Evolutionary conservation across 2,888 invertebrate species (phyloP), one percentile per base, ranked within the genome.

Genomic region (Agrenia bidenticulata): DNA sequence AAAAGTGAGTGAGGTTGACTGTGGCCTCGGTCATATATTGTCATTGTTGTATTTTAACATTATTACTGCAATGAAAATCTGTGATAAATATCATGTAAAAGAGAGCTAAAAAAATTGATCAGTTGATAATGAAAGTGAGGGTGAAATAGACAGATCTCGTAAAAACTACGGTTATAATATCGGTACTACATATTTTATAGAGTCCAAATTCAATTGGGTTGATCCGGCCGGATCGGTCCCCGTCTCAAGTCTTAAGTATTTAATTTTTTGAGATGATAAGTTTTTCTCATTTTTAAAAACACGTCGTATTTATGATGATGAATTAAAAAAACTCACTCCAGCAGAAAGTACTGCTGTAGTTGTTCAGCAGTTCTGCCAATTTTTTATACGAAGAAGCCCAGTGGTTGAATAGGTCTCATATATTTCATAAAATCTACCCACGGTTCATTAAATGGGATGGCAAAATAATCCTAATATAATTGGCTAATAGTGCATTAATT

Each of bases 61-160:
- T 11, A 45, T 19, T 45, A 51, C 51, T 51, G 15, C 56, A 58
- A 69, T 69, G 65, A 60, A 64, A 72, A 70, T 66, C 67, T 68
- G 69, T 72, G 72, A 72, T 71, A 51, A 21, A 21, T 58, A 67
- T 72, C 69, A 64, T 72, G 72, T 72, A 70, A 72, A 72, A 72
- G 69, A 72, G 72, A 72, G 72, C 72, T 72, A 66, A 61, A 58
- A n/a, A 24, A 63, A 63, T 50, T 63, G 57, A 63, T 63, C 63
- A 63, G 63, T 63, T 63, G 57, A 63, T 41, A 51, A 41, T 51
- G 63, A 57, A 50, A 39, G 41, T 21, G 41, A 51, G 50, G 62
- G 56, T 15, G 24, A 51, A 51, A 51, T 5, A 32, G 37, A 50
- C 49, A 58, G 64, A 64, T 64, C 64, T 64, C 64, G 64, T 64